phyloP scores from a whole-genome alignment of 2,797 vertebrate species.

The Cephalopachus bancanus region DNA sequence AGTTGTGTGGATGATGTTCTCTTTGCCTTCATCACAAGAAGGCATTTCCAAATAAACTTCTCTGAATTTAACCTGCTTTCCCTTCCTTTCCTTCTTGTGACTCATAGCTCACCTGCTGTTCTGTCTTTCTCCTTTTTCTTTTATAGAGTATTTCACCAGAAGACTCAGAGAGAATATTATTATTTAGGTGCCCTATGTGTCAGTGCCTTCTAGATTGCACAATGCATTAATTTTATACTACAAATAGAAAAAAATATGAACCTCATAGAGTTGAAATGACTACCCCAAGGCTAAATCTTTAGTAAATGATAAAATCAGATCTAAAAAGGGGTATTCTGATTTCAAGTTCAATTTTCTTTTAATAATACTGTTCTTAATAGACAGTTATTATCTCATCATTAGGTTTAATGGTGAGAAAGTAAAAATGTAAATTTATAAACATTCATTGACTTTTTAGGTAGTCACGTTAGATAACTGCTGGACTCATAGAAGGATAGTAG shows the following conservation, averaged over 20 bases:
- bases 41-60: neutral
- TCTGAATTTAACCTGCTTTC: neutral
- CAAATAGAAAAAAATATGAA: neutral
- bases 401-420: neutral
- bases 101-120: neutral
- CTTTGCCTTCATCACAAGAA: neutral
- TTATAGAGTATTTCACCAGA: neutral
- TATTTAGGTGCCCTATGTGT: constrained; percentile 14
- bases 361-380: neutral
- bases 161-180: neutral
- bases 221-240: constrained; percentile 33
- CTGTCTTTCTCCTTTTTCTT: neutral
- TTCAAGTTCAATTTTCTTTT: constrained; percentile 30
- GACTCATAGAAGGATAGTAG: constrained; percentile 49
- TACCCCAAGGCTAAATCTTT: neutral
- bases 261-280: neutral
- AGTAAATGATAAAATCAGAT: constrained; percentile 38
- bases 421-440: neutral
- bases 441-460: constrained; percentile 4
- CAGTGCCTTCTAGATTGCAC: neutral
- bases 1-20: neutral
- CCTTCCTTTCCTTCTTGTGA: neutral
- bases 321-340: neutral
- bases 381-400: neutral
- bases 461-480: neutral